Base-by-base conservation (phyloP, 2,888 invertebrate species). In the Exephanes ischioxanthus region DNA sequence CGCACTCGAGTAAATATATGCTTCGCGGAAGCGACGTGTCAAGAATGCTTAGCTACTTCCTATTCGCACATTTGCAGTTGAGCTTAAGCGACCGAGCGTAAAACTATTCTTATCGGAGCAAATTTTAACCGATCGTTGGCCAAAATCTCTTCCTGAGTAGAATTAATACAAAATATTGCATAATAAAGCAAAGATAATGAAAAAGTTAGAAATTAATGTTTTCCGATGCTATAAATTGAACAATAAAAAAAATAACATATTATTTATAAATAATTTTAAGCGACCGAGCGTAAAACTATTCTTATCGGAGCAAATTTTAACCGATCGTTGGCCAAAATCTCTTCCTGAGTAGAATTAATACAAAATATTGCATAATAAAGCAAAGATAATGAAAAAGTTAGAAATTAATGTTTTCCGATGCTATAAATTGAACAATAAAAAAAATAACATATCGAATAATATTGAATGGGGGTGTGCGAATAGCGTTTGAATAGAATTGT, bases 31-130 rank as follows among this genome's bases (percentile, higher is more conserved):
- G 80, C 81, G 71, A 78, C 85, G 80, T 87, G 87, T 88, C 85
- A 86, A 86, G 87, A 86, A 85, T 87, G 87, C 87, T 88, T 84
- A 75, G 88, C 83, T 82, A 87, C 86, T 87, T 88, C 86, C 83
- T 85, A 85, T 78, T 72, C n/a, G 33, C 2, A 37, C 51, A 53
- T 30, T 53, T 72, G 11, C 19, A 51, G 16, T 26, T 26, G 48
- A 26, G 6, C 11, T 72, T 16, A n/a, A 48, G n/a, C 41, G n/a
- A 11, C 26, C 61, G 16, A 61, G 51, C 19, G 71, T 51, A 53
- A 71, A 71, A 30, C 51, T 71, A 2, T 61, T 30, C 19, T 30
- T 63, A 19, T 45, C 30, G 22, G 26, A 63, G 41, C 3, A n/a
- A n/a, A 30, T 45, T 6, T 30, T n/a, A 53, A 51, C 16, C n/a